Conservation (phyloP, 1,140 invertebrate species). For the Eubasilissa regina region DNA sequence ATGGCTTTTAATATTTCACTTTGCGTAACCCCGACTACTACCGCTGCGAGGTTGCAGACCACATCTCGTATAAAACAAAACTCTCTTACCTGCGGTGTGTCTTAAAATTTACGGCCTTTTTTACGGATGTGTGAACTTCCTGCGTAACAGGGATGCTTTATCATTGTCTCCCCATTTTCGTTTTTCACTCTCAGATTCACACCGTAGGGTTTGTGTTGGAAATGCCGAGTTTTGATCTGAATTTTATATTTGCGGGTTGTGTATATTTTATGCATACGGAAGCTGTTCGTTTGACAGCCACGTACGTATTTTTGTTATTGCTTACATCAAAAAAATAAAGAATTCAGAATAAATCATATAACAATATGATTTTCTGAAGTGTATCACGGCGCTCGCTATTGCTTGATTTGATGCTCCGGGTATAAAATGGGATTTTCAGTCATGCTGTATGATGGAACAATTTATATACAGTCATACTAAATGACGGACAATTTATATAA, state of each 20-base stretch:
- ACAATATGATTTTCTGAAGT: slow-evolving; percentile 53
- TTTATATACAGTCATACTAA: too few relatives aligned
- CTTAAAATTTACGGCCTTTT: slow-evolving; percentile 59
- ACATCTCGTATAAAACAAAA: slow-evolving; percentile 46
- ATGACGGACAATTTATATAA: too few relatives aligned
- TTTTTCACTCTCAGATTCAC: slow-evolving; percentile 45
- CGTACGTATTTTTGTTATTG: slow-evolving; percentile 57
- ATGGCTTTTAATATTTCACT: slow-evolving; percentile 26
- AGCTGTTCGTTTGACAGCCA: slow-evolving; percentile 56
- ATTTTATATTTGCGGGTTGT: slow-evolving; percentile 56
- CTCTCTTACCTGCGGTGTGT: slow-evolving; percentile 49
- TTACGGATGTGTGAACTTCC: slow-evolving; percentile 59
- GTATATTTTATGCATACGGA: slow-evolving; percentile 58
- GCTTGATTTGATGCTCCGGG: neutral
- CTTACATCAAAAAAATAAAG: slow-evolving; percentile 55
- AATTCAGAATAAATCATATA: slow-evolving; percentile 56
- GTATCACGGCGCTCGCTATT: slow-evolving; percentile 36
- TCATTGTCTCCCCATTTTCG: slow-evolving; percentile 57
- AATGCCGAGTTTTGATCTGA: slow-evolving; percentile 59
- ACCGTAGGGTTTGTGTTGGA: slow-evolving; percentile 33
- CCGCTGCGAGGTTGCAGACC: neutral
- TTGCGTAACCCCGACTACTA: neutral
- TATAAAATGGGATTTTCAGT: neutral
- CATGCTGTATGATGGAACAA: too few relatives aligned
- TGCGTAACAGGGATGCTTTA: slow-evolving; percentile 58